Base-by-base conservation (phyloP, 1,140 invertebrate genomes). In the Temnothorax longispinosus region DNA sequence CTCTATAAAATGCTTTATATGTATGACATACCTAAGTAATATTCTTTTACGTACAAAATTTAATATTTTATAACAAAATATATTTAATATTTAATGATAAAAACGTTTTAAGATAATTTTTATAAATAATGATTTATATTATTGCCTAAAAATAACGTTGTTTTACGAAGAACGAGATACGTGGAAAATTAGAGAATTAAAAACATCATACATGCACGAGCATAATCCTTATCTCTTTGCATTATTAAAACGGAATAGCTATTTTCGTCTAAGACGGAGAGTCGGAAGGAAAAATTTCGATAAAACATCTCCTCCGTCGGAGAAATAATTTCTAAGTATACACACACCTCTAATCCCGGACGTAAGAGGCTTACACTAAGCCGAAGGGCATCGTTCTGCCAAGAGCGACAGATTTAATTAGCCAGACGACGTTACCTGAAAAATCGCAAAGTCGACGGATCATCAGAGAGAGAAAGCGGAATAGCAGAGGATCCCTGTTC, bases 351-450 rank as follows among this genome's bases (percentile, higher is more conserved):
- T 76, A 56, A 60, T 74, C 56, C 56, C 15, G 50, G n/a, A 81
- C 76, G 15, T 87, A 90, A 89, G 89, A 60, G 54, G 88, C 85
- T 90, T 90, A 90, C 21, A 74, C 18, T 56, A 87, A 87, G 56
- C 86, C 86, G 18, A 69, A 58, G 54, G 67, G 44, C 67, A 69
- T 69, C 60, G 54, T 47, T 64, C 62, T 38, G 60, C 74, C 50
- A 60, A 86, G 88, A 85, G 74, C 82, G 78, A 85, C 88, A 87
- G 86, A 90, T 90, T 90, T 90, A 90, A 90, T 90, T 90, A 90
- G 88, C 60, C 88, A 82, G 67, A 67, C 86, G 82, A 78, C 80
- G 89, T 90, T 80, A 85, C 89, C 90, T 87, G 89, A 90, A 90
- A 90, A 90, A 90, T 90, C 75, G 89, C 89, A 44, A 90, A 27